phyloP scores from a whole-genome alignment of 2,113 vertebrate species.

The Crypturellus undulatus region DNA sequence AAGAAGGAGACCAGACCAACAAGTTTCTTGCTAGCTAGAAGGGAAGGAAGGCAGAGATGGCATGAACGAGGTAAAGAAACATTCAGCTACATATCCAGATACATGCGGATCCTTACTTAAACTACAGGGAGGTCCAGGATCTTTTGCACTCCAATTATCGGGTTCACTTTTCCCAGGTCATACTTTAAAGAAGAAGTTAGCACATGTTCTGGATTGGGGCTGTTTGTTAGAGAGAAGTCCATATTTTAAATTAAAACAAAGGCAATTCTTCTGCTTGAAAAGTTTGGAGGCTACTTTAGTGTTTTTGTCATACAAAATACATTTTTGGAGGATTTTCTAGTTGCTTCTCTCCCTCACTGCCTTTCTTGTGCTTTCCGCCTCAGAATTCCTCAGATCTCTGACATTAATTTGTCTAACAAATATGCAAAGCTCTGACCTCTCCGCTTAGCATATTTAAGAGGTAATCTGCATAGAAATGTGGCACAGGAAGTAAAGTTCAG shows the following conservation, averaged over 20 bases:
- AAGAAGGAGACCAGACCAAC: not conserved
- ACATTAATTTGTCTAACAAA: constrained; percentile 8
- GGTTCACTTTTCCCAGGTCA: not conserved
- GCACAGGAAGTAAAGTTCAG: not conserved
- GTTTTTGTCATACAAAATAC: not conserved
- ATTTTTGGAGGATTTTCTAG: not conserved
- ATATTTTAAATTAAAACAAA: not conserved
- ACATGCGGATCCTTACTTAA: rapidly evolving
- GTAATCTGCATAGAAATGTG: not conserved
- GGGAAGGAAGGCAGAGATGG: not conserved
- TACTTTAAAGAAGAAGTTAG: not conserved
- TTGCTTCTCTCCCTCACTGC: not conserved
- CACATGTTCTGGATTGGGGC: not conserved
- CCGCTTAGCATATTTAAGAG: not conserved
- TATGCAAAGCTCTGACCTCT: not conserved
- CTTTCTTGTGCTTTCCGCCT: not conserved
- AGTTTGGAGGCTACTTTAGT: not conserved
- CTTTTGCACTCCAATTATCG: not conserved
- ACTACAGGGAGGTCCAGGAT: not conserved
- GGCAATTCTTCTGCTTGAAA: not conserved
- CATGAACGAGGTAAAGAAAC: not conserved
- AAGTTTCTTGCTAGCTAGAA: not conserved
- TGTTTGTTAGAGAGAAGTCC: not conserved
- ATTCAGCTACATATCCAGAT: not conserved
- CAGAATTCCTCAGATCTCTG: not conserved